Evolutionary conservation across 2,797 vertebrate genomes (phyloP), one percentile per base, ranked within the genome.

Genomic region (Botia almorhae): DNA sequence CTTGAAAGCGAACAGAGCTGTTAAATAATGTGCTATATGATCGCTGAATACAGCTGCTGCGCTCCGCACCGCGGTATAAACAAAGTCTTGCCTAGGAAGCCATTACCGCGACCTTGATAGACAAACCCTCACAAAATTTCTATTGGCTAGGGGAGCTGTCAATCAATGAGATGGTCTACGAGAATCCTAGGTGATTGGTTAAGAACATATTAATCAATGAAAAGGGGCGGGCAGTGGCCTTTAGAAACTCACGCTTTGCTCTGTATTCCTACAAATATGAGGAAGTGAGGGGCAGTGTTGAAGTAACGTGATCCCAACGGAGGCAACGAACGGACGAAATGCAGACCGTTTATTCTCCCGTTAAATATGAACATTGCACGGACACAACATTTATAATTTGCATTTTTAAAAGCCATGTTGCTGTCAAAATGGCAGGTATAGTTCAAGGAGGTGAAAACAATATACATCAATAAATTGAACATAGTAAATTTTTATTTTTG

Each of bases 1-100:
- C 23, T 17, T 21, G 23, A 65, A 85, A 64, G 19, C 80, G n/a
- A 2, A n/a, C 73, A 61, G 29, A 63, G 36, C 13, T 19, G 21
- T 67, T 56, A 36, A 36, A 61, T 19, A 48, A 68, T 55, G 67
- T 68, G n/a, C 50, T 70, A 55, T 19, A 46, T 63, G 36, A 75
- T 36, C 76, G 58, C 10, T 16, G 67, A 67, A 61, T 19, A 17
- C 23, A 64, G 21, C 43, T 73, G 23, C 21, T 48, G 61, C 26
- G 19, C 53, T 87, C 89, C 82, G 86, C 81, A 29, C 79, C 46
- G 33, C 89, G 87, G 92, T 89, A 92, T 94, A 94, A 94, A 95
- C 94, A 95, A 93, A 94, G 79, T 86, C 87, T 87, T 75, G 83
- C 89, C 89, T 77, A 88, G 86, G 83, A 81, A 85, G 91, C 91